These are phyloP conservation scores for Drosophila trichaetosa DNA, from an alignment of 2,888 invertebrate genomes.

Conservation along the genomic window DNA sequence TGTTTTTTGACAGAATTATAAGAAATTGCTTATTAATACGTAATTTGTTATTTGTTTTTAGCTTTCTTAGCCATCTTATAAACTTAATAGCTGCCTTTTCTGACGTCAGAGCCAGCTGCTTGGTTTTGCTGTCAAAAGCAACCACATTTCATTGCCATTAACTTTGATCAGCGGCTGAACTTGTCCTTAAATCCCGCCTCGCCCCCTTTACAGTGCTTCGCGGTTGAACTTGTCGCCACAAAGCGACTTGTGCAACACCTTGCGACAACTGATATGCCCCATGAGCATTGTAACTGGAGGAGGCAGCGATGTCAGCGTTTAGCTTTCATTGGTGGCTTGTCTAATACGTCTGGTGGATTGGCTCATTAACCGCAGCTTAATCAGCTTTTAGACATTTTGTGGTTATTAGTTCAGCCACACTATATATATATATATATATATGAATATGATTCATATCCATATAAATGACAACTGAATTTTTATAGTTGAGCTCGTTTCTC, in stretches of 20 bases:
- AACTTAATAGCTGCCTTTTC: neutral
- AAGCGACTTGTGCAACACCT: slow-evolving; percentile 45
- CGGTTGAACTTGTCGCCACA: slow-evolving; percentile 57
- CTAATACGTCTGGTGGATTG: slow-evolving; percentile 24
- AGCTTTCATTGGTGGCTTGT: neutral
- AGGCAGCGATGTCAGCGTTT: neutral
- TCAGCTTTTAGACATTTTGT: slow-evolving; percentile 65
- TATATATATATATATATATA: neutral
- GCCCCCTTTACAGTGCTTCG: slow-evolving; percentile 10
- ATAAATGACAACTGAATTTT: slow-evolving; percentile 19
- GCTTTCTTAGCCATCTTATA: neutral
- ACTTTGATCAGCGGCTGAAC: slow-evolving; percentile 11
- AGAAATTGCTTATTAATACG: neutral
- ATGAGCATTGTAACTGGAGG: slow-evolving; percentile 9
- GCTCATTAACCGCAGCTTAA: slow-evolving; percentile 79
- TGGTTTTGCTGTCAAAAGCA: neutral
- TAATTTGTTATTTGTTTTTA: neutral
- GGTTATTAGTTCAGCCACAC: slow-evolving; percentile 74
- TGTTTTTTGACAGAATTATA: neutral
- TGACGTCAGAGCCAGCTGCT: neutral
- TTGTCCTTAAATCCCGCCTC: neutral
- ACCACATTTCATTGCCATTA: slow-evolving; percentile 31
- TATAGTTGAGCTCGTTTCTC: slow-evolving; percentile 24
- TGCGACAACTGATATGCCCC: slow-evolving; percentile 60
- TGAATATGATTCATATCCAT: neutral